Conservation (phyloP, 2,888 invertebrate species). For the Dicycla oo region DNA sequence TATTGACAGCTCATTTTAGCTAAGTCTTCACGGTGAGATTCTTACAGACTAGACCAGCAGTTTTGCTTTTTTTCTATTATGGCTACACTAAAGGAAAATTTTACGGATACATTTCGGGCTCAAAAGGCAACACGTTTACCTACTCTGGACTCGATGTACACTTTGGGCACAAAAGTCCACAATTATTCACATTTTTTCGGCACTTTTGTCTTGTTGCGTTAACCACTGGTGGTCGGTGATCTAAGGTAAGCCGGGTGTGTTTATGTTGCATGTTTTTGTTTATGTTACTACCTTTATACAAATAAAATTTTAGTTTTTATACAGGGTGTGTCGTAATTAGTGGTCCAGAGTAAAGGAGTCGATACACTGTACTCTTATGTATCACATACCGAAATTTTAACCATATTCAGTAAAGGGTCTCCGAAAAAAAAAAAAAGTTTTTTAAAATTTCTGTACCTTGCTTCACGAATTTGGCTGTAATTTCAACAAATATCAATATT, state of each 20-base stretch:
- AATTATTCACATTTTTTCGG: constrained; percentile 5
- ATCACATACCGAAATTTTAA: no score
- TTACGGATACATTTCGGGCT: not conserved
- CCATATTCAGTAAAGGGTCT: no score
- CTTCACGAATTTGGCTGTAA: no score
- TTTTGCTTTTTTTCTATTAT: not conserved
- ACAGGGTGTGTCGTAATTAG: no score
- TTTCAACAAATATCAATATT: no score
- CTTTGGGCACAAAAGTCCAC: not conserved
- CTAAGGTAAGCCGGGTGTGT: constrained; percentile 53
- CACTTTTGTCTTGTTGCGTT: constrained; percentile 53
- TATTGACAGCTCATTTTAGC: not conserved
- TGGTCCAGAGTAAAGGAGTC: no score
- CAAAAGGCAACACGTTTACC: not conserved
- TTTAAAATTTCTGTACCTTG: no score
- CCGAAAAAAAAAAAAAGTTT: no score
- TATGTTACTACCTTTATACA: not conserved
- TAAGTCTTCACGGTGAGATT: not conserved
- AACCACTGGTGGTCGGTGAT: constrained; percentile 53
- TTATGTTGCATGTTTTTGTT: constrained; percentile 54
- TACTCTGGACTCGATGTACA: not conserved
- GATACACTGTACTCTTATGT: no score
- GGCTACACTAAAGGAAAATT: not conserved
- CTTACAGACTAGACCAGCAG: not conserved
- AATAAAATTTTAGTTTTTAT: no score